phyloP scores from a whole-genome alignment of 2,113 vertebrate genomes.

The Orientallactaga bullata region DNA sequence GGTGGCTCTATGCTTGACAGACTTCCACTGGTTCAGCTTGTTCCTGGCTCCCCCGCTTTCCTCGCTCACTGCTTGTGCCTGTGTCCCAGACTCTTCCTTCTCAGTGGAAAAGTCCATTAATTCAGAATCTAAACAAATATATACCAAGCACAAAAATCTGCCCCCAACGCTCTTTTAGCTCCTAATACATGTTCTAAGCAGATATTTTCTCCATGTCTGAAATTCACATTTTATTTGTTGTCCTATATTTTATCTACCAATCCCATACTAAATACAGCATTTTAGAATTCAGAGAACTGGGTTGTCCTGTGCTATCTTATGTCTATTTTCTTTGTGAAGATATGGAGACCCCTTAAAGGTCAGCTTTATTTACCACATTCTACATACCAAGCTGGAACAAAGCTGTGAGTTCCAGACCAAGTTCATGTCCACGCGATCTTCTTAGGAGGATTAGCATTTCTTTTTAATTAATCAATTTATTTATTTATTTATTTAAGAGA shows the following conservation, averaged over 20 bases:
- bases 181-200: neutral
- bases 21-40: too few relatives aligned
- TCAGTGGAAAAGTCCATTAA: neutral
- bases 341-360: neutral
- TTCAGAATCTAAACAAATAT: neutral
- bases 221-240: neutral
- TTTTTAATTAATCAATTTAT: too few relatives aligned
- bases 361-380: constrained; percentile 29
- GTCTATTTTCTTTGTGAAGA: neutral
- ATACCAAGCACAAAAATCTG: constrained; percentile 26
- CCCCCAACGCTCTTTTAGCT: neutral
- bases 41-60: neutral
- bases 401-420: neutral
- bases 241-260: neutral
- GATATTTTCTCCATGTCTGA: neutral
- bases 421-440: neutral
- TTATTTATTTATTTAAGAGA: too few relatives aligned
- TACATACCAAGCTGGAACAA: neutral
- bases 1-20: neutral
- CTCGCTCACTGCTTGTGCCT: neutral
- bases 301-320: neutral
- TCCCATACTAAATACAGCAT: neutral
- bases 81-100: neutral
- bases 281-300: neutral
- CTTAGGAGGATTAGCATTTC: constrained; percentile 24